A percentile compares a stretch with the other conserved stretches of the same genome.
phyloP scores from a whole-genome alignment of 2,888 invertebrate genomes.

The Tinea trinotella region DNA sequence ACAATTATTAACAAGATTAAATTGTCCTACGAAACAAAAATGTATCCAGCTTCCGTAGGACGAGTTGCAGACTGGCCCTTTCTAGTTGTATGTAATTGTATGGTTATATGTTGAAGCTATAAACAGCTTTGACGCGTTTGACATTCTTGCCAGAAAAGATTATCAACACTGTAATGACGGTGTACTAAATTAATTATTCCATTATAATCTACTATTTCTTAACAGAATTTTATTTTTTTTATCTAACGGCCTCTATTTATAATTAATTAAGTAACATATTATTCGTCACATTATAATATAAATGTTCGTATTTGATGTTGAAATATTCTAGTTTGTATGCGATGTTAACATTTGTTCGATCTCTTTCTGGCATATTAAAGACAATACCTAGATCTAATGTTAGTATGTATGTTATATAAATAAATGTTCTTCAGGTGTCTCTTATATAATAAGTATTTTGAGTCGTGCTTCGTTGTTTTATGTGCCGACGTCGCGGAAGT shows the following conservation, averaged over 20 bases:
- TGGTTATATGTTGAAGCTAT: background rate
- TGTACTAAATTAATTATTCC: background rate
- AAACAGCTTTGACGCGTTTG: background rate
- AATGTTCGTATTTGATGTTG: background rate
- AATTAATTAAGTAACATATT: background rate
- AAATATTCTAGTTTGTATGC: too few species aligned
- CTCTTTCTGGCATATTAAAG: slow-evolving; percentile 67
- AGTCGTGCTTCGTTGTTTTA: slow-evolving; percentile 22
- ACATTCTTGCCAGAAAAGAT: background rate
- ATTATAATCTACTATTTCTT: background rate
- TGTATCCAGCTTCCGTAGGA: too few species aligned
- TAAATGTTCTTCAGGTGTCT: slow-evolving; percentile 71
- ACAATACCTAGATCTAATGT: slow-evolving; percentile 74
- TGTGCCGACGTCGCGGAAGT: slow-evolving; percentile 10
- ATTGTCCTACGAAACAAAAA: too few species aligned
- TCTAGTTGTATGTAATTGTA: background rate
- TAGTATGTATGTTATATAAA: slow-evolving; percentile 63
- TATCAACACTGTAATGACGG: too few species aligned
- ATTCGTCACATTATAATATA: background rate
- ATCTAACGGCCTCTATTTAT: background rate
- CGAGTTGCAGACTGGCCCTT: too few species aligned
- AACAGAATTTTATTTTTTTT: background rate
- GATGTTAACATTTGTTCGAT: background rate
- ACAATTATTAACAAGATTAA: too few species aligned
- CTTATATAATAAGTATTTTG: slow-evolving; percentile 58